Conservation (phyloP, 2,797 vertebrate genomes). For the Sebastes hopkinsi region DNA sequence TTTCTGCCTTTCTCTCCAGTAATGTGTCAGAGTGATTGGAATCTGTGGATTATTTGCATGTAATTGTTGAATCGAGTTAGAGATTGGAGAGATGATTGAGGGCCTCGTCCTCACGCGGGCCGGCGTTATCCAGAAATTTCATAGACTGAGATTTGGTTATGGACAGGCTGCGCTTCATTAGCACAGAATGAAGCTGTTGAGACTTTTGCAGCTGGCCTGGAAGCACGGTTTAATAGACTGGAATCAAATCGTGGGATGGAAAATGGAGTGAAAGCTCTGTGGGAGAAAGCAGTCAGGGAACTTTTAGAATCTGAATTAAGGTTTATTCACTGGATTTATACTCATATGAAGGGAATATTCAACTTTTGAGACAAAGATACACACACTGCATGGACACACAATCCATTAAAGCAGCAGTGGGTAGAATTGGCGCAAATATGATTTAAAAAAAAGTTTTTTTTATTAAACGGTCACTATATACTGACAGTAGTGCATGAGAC, state of each 20-base stretch:
- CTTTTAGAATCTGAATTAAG: conserved; percentile 42
- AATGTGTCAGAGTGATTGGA: conserved; percentile 18
- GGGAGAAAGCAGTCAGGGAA: conserved; percentile 31
- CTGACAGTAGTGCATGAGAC: too few species aligned
- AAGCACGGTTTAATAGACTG: conserved; percentile 66
- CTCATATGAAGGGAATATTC: not conserved
- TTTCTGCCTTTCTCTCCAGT: conserved; percentile 1
- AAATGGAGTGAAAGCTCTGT: conserved; percentile 54
- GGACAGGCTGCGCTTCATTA: conserved; percentile 70
- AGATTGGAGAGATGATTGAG: conserved; percentile 48
- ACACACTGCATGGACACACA: not conserved
- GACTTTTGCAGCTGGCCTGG: conserved; percentile 64
- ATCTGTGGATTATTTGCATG: conserved; percentile 59
- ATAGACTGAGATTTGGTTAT: conserved; percentile 65
- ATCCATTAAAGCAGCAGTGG: conserved; percentile 1
- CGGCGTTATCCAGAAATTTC: conserved; percentile 51
- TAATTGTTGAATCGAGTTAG: conserved; percentile 55
- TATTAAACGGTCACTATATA: too few species aligned
- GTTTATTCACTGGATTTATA: conserved; percentile 34
- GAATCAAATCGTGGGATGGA: conserved; percentile 64
- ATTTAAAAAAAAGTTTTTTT: too few species aligned
- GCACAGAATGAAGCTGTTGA: conserved; percentile 61
- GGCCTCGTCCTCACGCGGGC: conserved; percentile 15
- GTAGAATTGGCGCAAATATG: too few species aligned
- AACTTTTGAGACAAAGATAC: conserved; percentile 2